Evolutionary conservation across 2,113 vertebrate genomes (phyloP), one percentile per base, ranked within the genome.

Genomic region (Lophius piscatorius): DNA sequence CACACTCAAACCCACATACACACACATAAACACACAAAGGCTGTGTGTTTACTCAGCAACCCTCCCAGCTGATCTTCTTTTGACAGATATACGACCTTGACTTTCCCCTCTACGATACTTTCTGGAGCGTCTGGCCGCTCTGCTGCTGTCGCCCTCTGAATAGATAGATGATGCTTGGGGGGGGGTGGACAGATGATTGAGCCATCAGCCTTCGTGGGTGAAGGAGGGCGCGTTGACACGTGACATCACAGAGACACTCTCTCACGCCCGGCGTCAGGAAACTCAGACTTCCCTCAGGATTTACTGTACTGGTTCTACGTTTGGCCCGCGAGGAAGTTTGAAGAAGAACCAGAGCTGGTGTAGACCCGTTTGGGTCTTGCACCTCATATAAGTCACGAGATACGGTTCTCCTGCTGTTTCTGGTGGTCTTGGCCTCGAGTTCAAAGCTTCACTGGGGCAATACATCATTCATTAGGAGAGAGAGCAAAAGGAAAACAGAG

Each of bases 31-130:
- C 18, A 7, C 20, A 6, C 23, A n/a, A n/a, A n/a, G n/a, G n/a
- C n/a, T n/a, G n/a, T n/a, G n/a, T n/a, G n/a, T 70, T 74, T 50
- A 26, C 71, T 34, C 56, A 7, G 42, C 13, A 5, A n/a, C 35
- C 47, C 61, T 26, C 57, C 44, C 41, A 16, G 46, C 51, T 54
- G 76, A 78, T 73, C 60, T 49, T 55, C 21, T 21, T 68, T 72
- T 85, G 85, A 88, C 76, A 69, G 82, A 81, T 78, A 51, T 48
- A 46, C 73, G 82, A 86, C 88, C 88, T 84, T 81, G 79, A 65
- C 74, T 70, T 74, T 70, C 76, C 83, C 77, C 65, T 78, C 63
- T 63, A 36, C 54, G 74, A 55, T 81, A 65, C 65, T 69, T 77
- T 65, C 55, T 57, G 7, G 66, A 24, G 48, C 67, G 62, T 13